phyloP scores from a whole-genome alignment of 2,888 invertebrate genomes.

The Thereva unica region DNA sequence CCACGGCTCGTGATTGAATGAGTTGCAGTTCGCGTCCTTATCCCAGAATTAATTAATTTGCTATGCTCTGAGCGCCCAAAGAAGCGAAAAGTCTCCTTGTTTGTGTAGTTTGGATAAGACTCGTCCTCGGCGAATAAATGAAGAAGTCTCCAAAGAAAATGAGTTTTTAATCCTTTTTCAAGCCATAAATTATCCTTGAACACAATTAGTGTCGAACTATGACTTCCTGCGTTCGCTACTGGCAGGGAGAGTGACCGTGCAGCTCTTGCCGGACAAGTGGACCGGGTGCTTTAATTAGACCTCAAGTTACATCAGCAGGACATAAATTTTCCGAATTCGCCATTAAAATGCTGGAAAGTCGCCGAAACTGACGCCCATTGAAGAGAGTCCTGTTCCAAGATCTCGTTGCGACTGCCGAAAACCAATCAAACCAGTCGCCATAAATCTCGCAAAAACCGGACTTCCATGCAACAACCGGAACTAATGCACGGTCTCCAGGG shows the following conservation, averaged over 20 bases:
- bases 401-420: background rate
- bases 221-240: background rate
- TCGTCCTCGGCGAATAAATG: no score
- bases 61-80: no score
- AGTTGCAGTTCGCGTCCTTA: conserved; percentile 1
- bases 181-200: no score
- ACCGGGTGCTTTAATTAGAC: conserved; percentile 19
- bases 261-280: background rate
- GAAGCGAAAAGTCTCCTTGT: no score
- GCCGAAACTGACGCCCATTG: conserved; percentile 16
- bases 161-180: no score
- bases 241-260: background rate
- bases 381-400: conserved; percentile 15
- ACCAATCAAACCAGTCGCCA: conserved; percentile 2
- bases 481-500: conserved; percentile 41
- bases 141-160: no score
- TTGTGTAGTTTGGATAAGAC: no score
- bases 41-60: no score
- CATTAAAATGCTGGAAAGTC: conserved; percentile 28
- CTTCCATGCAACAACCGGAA: conserved; percentile 43
- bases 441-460: conserved; percentile 35
- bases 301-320: conserved; percentile 18
- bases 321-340: conserved; percentile 21
- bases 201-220: no score
- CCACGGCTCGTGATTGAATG: conserved; percentile 2